These are phyloP conservation scores for Sternotherus odoratus DNA, from an alignment of 2,797 vertebrate genomes.

Conservation along the genomic window DNA sequence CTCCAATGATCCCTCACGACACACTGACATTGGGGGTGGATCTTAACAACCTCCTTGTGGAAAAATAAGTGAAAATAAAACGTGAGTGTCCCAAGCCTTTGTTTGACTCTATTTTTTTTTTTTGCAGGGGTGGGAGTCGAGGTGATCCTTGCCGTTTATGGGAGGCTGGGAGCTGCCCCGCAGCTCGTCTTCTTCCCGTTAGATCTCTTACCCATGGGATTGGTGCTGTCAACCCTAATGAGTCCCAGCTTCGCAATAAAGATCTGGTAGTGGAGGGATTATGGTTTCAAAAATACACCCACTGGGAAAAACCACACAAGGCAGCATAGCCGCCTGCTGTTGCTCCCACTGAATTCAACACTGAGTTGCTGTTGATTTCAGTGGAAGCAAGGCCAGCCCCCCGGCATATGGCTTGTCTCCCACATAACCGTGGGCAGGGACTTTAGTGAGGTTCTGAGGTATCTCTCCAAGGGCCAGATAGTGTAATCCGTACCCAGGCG, in stretches of 20 bases:
- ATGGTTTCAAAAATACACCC: neutral
- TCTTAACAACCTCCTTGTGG: neutral
- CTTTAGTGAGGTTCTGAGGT: neutral
- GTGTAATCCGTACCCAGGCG: neutral
- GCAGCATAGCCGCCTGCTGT: rapidly evolving
- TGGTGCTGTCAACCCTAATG: neutral
- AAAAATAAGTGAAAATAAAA: neutral
- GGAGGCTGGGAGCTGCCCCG: neutral
- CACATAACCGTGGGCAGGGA: too few relatives aligned
- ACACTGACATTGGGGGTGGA: neutral
- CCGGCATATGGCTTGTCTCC: neutral
- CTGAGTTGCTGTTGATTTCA: neutral
- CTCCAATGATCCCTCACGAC: neutral
- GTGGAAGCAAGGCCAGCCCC: neutral
- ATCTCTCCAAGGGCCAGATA: neutral
- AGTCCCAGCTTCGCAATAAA: neutral
- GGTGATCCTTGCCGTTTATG: neutral
- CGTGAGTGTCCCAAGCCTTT: neutral
- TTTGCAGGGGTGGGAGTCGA: neutral
- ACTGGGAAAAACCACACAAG: neutral
- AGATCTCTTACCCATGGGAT: neutral
- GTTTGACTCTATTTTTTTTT: neutral
- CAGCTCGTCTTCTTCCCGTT: neutral
- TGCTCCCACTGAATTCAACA: neutral
- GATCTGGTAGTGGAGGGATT: neutral